These are phyloP conservation scores for Uloborus diversus DNA, from an alignment of 1,140 invertebrate species.

Conservation along the genomic window DNA sequence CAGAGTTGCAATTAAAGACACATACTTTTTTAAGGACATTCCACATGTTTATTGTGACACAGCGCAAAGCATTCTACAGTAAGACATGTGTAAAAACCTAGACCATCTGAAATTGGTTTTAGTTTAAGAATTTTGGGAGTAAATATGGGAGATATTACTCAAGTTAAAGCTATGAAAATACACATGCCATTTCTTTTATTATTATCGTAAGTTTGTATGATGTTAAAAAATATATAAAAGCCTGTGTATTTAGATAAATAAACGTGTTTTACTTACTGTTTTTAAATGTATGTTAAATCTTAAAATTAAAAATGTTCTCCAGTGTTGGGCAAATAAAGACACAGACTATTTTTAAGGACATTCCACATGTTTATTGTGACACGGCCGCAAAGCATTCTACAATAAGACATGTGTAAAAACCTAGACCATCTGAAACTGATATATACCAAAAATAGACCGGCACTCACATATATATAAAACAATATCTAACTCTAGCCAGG, in stretches of 20 bases:
- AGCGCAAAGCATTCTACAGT: conserved; percentile 52
- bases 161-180: too few species aligned
- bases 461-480: conserved; percentile 55
- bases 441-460: conserved; percentile 57
- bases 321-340: conserved; percentile 30
- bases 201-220: too few species aligned
- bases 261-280: too few species aligned
- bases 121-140: too few species aligned
- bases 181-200: too few species aligned
- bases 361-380: conserved; percentile 56
- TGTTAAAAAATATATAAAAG: too few species aligned
- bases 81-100: conserved; percentile 57
- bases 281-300: too few species aligned
- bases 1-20: conserved; percentile 32
- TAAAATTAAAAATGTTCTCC: too few species aligned
- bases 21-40: conserved; percentile 31
- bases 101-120: conserved; percentile 54
- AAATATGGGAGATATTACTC: too few species aligned
- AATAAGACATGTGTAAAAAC: conserved; percentile 56
- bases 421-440: conserved; percentile 56
- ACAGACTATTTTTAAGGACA: conserved; percentile 25
- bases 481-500: conserved; percentile 50
- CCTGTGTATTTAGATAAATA: too few species aligned
- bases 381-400: conserved; percentile 55
- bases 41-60: conserved; percentile 57